Evolutionary conservation across 2,888 invertebrate genomes (phyloP).

Genomic region (Drosophila hamatofila): DNA sequence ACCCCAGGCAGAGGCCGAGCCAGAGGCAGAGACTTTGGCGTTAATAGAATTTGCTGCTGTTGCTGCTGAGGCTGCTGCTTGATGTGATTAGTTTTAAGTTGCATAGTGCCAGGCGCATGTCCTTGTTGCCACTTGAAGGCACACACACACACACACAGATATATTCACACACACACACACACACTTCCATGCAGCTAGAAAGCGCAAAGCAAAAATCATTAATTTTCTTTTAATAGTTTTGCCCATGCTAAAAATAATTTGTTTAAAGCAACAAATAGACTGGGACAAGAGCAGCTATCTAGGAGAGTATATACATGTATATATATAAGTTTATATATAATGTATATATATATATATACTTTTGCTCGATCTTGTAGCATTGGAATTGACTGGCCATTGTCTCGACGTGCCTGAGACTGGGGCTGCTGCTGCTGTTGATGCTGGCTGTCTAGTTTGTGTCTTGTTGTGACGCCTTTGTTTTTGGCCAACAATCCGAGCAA

Average conservation of each 20-base stretch:
- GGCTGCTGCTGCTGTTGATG: conserved; percentile 43
- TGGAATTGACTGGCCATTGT: conserved; percentile 28
- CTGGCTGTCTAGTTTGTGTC: conserved; percentile 65
- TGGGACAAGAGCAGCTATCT: conserved; percentile 23
- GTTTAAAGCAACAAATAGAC: conserved; percentile 65
- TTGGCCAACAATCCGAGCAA: conserved; percentile 61
- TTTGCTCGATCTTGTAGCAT: conserved; percentile 22
- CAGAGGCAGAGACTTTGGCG: background rate
- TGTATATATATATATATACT: background rate
- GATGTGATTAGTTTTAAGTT: conserved; percentile 68
- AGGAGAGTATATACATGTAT: background rate
- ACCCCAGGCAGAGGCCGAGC: background rate
- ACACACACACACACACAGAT: conserved; percentile 5
- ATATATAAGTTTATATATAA: background rate
- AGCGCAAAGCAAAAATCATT: conserved; percentile 64
- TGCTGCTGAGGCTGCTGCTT: conserved; percentile 44
- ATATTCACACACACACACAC: conserved; percentile 7
- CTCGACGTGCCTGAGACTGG: conserved; percentile 18
- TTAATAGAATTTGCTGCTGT: conserved; percentile 66
- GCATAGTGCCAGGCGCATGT: conserved; percentile 62
- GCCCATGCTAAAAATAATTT: conserved; percentile 70
- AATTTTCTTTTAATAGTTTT: conserved; percentile 71
- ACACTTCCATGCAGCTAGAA: conserved; percentile 37
- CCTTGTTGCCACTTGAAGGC: conserved; percentile 48
- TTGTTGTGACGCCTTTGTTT: conserved; percentile 74